phyloP scores from a whole-genome alignment of 2,888 invertebrate genomes.

The Venusia cambrica region DNA sequence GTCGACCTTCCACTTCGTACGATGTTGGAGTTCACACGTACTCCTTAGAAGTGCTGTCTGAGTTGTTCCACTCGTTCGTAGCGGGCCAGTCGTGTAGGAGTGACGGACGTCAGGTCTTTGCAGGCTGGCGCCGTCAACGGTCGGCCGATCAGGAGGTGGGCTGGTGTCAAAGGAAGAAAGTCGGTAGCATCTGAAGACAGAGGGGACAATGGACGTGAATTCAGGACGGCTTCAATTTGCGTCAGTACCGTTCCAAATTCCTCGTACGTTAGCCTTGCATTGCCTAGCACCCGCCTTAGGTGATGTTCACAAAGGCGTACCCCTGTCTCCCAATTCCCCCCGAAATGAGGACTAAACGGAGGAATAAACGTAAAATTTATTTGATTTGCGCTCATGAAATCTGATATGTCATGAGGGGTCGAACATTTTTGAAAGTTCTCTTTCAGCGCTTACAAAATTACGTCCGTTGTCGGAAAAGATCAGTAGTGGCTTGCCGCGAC shows the following conservation, averaged over 20 bases:
- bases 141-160: slow-evolving; percentile 37
- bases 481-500: too few species aligned
- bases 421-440: too few species aligned
- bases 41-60: slow-evolving; percentile 14
- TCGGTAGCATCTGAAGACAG: slow-evolving; percentile 31
- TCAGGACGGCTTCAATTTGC: slow-evolving; percentile 32
- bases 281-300: background rate
- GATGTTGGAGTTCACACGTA: background rate
- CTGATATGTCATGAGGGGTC: too few species aligned
- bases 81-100: slow-evolving; percentile 10
- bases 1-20: background rate
- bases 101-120: slow-evolving; percentile 3
- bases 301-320: background rate
- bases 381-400: too few species aligned
- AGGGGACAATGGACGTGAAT: slow-evolving; percentile 31
- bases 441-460: too few species aligned
- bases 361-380: too few species aligned
- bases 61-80: slow-evolving; percentile 19
- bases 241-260: slow-evolving; percentile 28
- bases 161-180: slow-evolving; percentile 36
- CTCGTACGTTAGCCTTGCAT: slow-evolving; percentile 17
- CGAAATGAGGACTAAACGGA: background rate
- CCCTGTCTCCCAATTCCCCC: background rate
- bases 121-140: slow-evolving; percentile 10
- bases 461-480: too few species aligned